Conservation (phyloP, 2,797 vertebrate species). For the Hydrophis major region DNA sequence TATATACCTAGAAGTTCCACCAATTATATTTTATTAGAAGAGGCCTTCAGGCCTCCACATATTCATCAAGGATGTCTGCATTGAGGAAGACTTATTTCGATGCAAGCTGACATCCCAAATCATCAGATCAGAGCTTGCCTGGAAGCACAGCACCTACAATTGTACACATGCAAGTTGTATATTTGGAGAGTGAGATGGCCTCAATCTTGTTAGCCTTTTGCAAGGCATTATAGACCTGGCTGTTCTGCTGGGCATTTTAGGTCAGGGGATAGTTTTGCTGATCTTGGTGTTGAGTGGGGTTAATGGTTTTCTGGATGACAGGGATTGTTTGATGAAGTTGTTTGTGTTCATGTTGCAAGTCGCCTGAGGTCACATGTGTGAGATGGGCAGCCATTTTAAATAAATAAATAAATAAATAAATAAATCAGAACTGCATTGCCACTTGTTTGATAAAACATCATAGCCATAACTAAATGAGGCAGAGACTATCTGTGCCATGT, state of each 20-base stretch:
- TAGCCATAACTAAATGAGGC: not conserved
- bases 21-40: not conserved
- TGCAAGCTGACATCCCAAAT: not conserved
- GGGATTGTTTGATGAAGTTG: not conserved
- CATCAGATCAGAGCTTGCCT: not conserved
- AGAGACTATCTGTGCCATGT: not conserved
- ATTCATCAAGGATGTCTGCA: not conserved
- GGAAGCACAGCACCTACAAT: not conserved
- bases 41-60: not conserved
- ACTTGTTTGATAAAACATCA: not conserved
- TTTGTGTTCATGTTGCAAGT: not conserved
- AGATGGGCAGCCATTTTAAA: not conserved
- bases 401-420: no score
- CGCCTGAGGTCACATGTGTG: not conserved
- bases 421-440: not conserved
- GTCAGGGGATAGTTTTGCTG: not conserved
- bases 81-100: not conserved
- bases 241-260: not conserved
- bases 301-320: not conserved
- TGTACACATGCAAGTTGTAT: not conserved
- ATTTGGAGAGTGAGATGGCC: not conserved
- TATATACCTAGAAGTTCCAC: not conserved
- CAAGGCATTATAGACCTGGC: not conserved
- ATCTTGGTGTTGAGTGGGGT: not conserved
- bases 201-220: not conserved